Percentiles rank a stretch among this genome's conserved stretches.
phyloP scores from a whole-genome alignment of 2,113 vertebrate genomes.

The Ceratotherium simum region DNA sequence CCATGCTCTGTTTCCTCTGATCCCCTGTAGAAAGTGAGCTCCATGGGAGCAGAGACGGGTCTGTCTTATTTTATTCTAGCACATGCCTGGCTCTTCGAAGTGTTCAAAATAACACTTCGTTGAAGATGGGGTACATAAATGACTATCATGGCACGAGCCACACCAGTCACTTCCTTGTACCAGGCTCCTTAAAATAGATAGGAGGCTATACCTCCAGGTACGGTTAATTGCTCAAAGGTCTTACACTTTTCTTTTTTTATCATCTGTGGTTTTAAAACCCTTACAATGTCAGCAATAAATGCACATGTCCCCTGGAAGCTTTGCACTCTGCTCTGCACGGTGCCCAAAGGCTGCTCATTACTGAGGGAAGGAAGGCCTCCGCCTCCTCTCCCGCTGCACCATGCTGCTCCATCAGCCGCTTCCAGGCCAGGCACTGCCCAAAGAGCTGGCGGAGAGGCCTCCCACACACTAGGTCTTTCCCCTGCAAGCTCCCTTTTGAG shows the following conservation, averaged over 20 bases:
- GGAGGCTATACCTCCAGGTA: neutral
- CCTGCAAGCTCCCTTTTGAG: neutral
- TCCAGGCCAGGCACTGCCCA: neutral
- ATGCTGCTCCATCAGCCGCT: neutral
- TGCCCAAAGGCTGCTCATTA: neutral
- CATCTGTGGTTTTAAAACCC: neutral
- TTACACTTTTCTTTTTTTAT: neutral
- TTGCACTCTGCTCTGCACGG: rapidly evolving
- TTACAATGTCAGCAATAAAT: neutral
- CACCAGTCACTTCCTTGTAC: neutral
- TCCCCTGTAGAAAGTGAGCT: neutral
- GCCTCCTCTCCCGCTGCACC: neutral
- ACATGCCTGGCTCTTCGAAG: neutral
- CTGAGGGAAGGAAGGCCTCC: neutral
- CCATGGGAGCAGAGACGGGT: neutral
- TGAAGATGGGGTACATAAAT: neutral
- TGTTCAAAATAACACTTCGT: neutral
- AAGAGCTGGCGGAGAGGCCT: neutral
- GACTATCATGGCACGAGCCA: neutral
- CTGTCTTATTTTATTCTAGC: neutral
- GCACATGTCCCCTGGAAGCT: neutral
- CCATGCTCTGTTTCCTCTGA: neutral
- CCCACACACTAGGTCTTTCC: neutral
- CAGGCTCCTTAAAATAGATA: neutral
- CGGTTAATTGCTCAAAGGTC: neutral